Conservation (phyloP, 2,113 vertebrate species). For the Gadus chalcogrammus region DNA sequence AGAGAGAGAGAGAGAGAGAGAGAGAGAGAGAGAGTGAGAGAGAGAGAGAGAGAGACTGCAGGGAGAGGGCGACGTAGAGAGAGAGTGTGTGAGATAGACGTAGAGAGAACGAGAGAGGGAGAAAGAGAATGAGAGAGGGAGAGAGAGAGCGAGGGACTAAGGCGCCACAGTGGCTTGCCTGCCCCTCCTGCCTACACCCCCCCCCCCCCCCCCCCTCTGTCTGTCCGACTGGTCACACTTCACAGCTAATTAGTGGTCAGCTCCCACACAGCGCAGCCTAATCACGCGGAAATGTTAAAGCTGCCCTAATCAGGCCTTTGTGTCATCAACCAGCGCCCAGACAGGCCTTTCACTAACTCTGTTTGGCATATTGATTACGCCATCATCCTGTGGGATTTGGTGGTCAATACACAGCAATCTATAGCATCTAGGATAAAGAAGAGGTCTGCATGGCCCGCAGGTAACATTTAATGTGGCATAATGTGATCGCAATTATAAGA, state of each 20-base stretch:
- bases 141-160: conserved; percentile 25
- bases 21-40: no score
- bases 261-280: conserved; percentile 65
- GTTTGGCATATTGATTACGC: conserved; percentile 66
- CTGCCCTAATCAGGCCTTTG: conserved; percentile 74
- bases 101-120: no score
- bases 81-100: no score
- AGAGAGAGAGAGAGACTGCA: no score
- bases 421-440: background rate
- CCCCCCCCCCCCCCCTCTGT: conserved; percentile 43
- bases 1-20: no score
- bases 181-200: conserved; percentile 33
- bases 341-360: conserved; percentile 22
- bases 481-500: no score
- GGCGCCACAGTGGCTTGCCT: conserved; percentile 22
- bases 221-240: conserved; percentile 67
- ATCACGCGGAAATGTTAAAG: conserved; percentile 77
- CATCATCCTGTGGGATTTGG: conserved; percentile 51
- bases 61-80: conserved; percentile 19
- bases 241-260: conserved; percentile 71
- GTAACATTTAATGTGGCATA: no score
- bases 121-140: no score
- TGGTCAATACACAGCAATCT: conserved; percentile 51
- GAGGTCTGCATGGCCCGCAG: no score
- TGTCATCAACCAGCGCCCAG: conserved; percentile 43